Evolutionary conservation across 2,888 invertebrate genomes (phyloP), one percentile per base, ranked within the genome.

Genomic region (Cerceris ruficornis): DNA sequence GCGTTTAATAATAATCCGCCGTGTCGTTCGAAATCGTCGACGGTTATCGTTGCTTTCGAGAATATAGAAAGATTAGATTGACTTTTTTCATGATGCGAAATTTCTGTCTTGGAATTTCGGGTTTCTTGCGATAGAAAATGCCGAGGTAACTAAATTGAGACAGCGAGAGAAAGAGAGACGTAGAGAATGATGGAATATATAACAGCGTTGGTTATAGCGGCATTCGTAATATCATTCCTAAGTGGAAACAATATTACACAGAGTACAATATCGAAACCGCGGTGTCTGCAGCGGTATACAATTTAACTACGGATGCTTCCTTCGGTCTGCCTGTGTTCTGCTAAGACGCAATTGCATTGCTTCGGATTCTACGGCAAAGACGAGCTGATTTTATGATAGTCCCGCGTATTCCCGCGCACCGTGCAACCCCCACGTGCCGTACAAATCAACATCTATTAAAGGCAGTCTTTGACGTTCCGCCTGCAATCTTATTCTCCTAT

Each of bases 261-360:
- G 66, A 58, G 75, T 43, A 46, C n/a, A 55, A 55, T 55, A 75
- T 66, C 57, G 67, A 58, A 67, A 57, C 50, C 50, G 57, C 43
- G 66, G 55, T 66, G 52, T 72, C 46, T 55, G 57, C 55, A 50
- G 17, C 57, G 75, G 66, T 67, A 67, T 57, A 61, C 8, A 55
- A 52, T 75, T 74, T 74, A 75, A 50, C 74, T 52, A 39, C 17
- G 74, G 46, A 75, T 73, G 75, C 74, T 61, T 67, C 55, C 73
- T 65, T 61, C 73, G 72, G 66, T 60, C 59, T 13, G 54, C 6
- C 4, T 15, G 39, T 59, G n/a, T n/a, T 49, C 14, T 52, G 13
- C 15, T 15, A 58, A 15, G 58, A 46, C 57, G 74, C 66, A 67
- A 75, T 75, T 75, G 75, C 75, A 74, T 74, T 75, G 75, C 67